Evolutionary conservation across 2,797 vertebrate species (phyloP), one percentile per base, ranked within the genome.

Genomic region (Ispidina picta): DNA sequence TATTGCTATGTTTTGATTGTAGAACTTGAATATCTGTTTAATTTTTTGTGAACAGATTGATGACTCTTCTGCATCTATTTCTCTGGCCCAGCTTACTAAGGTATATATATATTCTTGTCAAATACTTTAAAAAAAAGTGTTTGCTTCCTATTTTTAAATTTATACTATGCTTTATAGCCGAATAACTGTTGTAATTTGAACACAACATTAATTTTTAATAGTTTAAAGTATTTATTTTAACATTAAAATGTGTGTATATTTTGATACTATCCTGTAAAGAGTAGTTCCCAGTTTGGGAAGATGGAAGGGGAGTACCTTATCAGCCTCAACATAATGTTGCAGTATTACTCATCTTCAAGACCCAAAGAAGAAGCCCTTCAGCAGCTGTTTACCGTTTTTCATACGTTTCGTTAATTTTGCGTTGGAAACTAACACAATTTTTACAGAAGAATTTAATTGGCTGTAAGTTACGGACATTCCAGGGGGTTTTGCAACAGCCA

Each of bases 41-140:
- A 98, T 98, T 98, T 98, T 98, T 98, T 98, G 97, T 98, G 97
- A 98, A 98, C 98, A 99, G 98, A 99, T 99, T 98, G 98, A 98
- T 97, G 98, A 98, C 97, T 98, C 98, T 97, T 98, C 97, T 96
- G 98, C 98, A 55, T 98, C 98, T 95, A 98, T 98, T 98, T 97
- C 98, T 95, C 97, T 98, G 97, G 98, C 98, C 96, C 98, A 99
- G 97, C 99, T 99, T 97, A 98, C 98, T 90, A 98, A 99, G 99
- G 99, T 99, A 99, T 97, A 97, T 97, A 97, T 96, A 97, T 97
- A 97, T 95, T 96, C 93, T 96, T 97, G 95, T 97, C 95, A 88
- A 94, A 84, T 97, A 79, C 89, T 96, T 74, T 3, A 33, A 86
- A 83, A 46, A 49, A 68, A 68, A 92, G 76, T 64, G 79, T 96